These are phyloP conservation scores for Peromyscus nudipes DNA, from an alignment of 2,797 vertebrate genomes.

Conservation along the genomic window DNA sequence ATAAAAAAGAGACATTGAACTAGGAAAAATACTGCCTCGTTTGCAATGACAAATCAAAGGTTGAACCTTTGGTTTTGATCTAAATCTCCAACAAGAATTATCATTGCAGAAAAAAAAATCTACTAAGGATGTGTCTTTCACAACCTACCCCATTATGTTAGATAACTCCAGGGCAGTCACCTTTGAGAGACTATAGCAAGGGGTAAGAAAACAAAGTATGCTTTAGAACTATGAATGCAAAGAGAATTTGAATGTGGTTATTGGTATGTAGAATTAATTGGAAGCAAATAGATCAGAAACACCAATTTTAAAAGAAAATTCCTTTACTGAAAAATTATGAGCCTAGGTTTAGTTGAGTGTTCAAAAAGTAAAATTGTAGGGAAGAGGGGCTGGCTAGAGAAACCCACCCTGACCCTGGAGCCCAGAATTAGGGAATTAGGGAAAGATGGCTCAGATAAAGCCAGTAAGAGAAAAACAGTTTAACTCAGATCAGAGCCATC, in stretches of 20 bases:
- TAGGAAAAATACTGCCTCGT: background rate
- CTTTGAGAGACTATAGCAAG: background rate
- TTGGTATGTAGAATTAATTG: background rate
- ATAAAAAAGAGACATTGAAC: background rate
- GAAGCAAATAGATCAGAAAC: slow-evolving; percentile 14
- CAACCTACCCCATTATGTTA: background rate
- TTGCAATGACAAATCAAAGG: slow-evolving; percentile 14
- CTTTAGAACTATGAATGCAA: background rate
- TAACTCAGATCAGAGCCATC: too few species aligned
- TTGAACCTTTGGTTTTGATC: background rate
- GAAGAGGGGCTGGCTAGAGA: too few species aligned
- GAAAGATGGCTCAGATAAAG: too few species aligned
- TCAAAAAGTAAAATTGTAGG: slow-evolving; percentile 25
- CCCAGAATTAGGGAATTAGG: too few species aligned
- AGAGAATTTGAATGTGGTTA: background rate
- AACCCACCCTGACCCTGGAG: too few species aligned
- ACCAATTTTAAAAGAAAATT: background rate
- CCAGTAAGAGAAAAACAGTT: too few species aligned
- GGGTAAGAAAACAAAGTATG: background rate
- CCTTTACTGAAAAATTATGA: background rate
- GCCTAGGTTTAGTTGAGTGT: background rate
- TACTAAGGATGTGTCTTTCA: background rate
- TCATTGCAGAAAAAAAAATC: background rate
- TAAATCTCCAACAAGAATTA: background rate
- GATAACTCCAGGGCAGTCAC: background rate